phyloP scores from a whole-genome alignment of 2,113 vertebrate species.

The Dolichallabes microphthalmus region DNA sequence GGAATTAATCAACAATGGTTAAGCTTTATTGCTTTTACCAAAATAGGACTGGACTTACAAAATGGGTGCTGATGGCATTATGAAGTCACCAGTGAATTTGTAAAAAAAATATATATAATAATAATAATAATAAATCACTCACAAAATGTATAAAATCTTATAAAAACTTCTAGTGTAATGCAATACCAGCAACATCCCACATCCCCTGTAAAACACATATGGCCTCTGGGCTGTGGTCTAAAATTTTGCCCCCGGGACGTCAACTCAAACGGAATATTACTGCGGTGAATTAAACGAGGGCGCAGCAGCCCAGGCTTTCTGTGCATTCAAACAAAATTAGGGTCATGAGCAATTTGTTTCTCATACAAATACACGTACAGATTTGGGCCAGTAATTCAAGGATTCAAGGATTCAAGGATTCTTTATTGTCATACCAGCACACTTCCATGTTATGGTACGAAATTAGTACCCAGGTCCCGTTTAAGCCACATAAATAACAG shows the following conservation, averaged over 20 bases:
- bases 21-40: constrained; percentile 22
- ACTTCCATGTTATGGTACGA: no score
- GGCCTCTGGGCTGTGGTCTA: not conserved
- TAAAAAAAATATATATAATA: not conserved
- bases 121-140: not conserved
- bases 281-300: not conserved
- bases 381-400: not conserved
- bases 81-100: not conserved
- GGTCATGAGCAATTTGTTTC: constrained; percentile 37
- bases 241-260: constrained; percentile 10
- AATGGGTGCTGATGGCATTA: constrained; percentile 9
- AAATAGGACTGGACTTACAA: constrained; percentile 4
- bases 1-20: constrained; percentile 47
- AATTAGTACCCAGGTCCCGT: no score
- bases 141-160: not conserved
- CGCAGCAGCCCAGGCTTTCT: not conserved
- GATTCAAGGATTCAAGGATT: no score
- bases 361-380: constrained; percentile 30
- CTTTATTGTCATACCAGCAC: no score
- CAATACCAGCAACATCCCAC: not conserved
- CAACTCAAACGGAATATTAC: constrained; percentile 39
- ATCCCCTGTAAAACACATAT: not conserved
- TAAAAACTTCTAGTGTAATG: not conserved
- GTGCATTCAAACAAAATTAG: constrained; percentile 34
- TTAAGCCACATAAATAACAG: no score